Conservation (phyloP, 2,113 vertebrate species). For the Helogale parvula region DNA sequence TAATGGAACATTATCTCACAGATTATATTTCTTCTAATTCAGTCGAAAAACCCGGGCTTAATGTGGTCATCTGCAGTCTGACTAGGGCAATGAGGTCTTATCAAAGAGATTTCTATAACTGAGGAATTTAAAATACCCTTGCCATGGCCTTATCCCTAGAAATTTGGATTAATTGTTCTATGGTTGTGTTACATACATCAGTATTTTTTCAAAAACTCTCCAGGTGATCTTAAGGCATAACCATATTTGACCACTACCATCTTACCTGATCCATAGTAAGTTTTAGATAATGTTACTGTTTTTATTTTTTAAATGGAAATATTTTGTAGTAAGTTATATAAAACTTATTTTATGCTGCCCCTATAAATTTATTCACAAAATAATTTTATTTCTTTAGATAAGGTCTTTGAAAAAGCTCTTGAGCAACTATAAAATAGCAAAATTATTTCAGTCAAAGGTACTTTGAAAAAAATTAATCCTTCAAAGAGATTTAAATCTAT, state of each 20-base stretch:
- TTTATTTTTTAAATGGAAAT: slow-evolving; percentile 7
- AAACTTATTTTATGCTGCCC: not conserved
- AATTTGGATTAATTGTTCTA: not conserved
- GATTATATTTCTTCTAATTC: not conserved
- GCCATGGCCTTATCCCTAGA: not conserved
- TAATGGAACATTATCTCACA: not conserved
- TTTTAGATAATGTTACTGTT: not conserved
- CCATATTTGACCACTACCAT: not conserved
- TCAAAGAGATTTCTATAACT: not conserved
- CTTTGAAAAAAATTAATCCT: slow-evolving; percentile 3
- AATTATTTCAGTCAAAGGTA: not conserved
- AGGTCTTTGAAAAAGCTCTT: not conserved
- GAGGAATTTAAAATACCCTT: not conserved
- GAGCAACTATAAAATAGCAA: not conserved
- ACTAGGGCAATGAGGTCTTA: not conserved
- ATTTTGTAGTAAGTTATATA: not conserved
- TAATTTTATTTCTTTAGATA: not conserved
- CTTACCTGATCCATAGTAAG: not conserved
- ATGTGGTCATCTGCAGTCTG: not conserved
- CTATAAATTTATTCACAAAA: not conserved
- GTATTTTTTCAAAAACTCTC: not conserved
- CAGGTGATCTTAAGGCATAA: not conserved
- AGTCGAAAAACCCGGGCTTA: not conserved
- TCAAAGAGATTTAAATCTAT: not conserved
- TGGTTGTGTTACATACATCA: not conserved